Percentiles rank a stretch among this genome's conserved stretches.
Evolutionary conservation across 2,113 vertebrate genomes (phyloP).

Genomic region (Antigone vipio): DNA sequence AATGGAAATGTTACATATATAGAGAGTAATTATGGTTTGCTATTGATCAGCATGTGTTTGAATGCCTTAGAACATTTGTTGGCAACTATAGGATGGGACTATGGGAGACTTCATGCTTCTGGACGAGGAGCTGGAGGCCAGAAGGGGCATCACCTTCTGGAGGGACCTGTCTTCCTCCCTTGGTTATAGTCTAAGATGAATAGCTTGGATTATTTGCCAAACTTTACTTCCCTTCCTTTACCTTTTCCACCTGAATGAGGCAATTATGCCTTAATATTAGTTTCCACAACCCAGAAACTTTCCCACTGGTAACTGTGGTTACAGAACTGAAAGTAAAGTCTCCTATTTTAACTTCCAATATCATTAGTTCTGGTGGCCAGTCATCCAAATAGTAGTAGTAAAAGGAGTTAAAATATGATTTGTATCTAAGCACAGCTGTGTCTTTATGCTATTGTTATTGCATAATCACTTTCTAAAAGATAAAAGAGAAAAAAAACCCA

Average conservation of each 20-base stretch:
- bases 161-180: not conserved
- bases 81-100: not conserved
- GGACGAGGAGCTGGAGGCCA: not conserved
- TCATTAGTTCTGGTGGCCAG: not conserved
- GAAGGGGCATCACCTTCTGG: not conserved
- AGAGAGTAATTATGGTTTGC: not conserved
- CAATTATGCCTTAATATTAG: not conserved
- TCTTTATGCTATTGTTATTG: not conserved
- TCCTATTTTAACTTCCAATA: not conserved
- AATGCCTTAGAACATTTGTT: not conserved
- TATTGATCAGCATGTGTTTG: not conserved
- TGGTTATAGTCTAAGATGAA: not conserved
- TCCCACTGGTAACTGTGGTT: not conserved
- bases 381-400: not conserved
- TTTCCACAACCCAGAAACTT: not conserved
- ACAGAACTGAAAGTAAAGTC: not conserved
- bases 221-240: not conserved
- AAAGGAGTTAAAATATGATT: not conserved
- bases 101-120: not conserved
- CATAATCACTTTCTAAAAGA: not conserved
- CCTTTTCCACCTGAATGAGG: not conserved
- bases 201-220: not conserved
- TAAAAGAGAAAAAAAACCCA: not conserved
- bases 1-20: not conserved
- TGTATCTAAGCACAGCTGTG: not conserved